Evolutionary conservation across 1,140 invertebrate genomes (phyloP).

Genomic region (Lepidurus apus): DNA sequence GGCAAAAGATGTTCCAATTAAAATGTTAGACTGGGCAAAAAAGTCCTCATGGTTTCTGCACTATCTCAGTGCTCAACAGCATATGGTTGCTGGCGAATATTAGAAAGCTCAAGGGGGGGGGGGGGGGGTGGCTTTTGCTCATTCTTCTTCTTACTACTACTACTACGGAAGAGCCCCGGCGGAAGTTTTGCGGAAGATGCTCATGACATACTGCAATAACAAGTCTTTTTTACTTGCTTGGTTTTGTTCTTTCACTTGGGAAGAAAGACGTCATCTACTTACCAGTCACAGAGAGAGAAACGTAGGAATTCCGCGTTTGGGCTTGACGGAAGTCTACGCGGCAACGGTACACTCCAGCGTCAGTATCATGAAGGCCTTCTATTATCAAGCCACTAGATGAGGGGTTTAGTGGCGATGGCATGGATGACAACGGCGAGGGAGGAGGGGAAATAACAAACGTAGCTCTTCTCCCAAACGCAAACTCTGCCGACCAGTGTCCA

Average conservation of each 20-base stretch:
- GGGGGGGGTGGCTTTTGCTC: no score
- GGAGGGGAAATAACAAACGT: conserved; percentile 25
- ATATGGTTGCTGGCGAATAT: neutral
- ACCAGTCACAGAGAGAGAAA: conserved; percentile 32
- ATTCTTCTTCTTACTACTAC: no score
- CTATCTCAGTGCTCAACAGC: neutral
- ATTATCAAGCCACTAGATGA: conserved; percentile 27
- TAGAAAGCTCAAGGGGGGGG: no score
- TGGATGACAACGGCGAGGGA: neutral
- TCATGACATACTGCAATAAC: neutral
- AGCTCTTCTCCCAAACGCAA: conserved; percentile 31
- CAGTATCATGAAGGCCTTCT: conserved; percentile 25
- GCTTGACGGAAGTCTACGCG: conserved; percentile 33
- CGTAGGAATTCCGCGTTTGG: conserved; percentile 31
- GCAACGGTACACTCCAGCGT: conserved; percentile 31
- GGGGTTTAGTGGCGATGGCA: neutral
- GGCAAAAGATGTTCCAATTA: neutral
- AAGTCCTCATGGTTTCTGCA: neutral
- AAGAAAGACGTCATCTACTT: conserved; percentile 5
- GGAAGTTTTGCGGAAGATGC: conserved; percentile 4
- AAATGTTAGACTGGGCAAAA: neutral
- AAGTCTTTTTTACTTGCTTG: conserved; percentile 16
- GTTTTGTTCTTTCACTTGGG: neutral
- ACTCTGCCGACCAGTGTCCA: conserved; percentile 32
- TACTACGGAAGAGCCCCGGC: neutral